These are phyloP conservation scores for Amphimallon solstitiale DNA, from an alignment of 2,888 invertebrate species.

Conservation along the genomic window DNA sequence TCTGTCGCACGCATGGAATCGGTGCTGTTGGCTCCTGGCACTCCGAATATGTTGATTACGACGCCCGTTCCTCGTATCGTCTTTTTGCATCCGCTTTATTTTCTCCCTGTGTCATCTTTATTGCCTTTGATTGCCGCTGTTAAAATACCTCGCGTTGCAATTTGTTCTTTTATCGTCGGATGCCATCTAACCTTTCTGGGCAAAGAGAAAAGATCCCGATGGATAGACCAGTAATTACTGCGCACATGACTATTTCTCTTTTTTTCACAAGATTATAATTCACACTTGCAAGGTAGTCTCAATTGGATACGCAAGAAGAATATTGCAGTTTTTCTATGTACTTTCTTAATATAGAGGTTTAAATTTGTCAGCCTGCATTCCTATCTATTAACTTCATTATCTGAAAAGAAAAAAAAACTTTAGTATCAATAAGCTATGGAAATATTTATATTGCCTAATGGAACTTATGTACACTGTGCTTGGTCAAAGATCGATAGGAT, in stretches of 20 bases:
- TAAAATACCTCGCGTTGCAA: conserved; percentile 28
- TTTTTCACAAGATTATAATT: not conserved
- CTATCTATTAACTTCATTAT: too few species aligned
- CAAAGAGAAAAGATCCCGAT: not conserved
- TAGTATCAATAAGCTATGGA: too few species aligned
- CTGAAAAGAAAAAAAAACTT: too few species aligned
- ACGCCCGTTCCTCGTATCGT: not conserved
- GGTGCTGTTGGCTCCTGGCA: not conserved
- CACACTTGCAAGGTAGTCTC: too few species aligned
- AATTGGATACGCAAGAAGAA: too few species aligned
- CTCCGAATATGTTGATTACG: conserved; percentile 35
- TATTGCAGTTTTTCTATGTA: too few species aligned
- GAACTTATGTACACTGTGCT: too few species aligned
- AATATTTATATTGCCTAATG: too few species aligned
- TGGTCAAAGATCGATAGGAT: too few species aligned
- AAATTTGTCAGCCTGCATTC: too few species aligned
- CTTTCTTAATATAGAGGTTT: too few species aligned
- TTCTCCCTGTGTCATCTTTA: conserved; percentile 37
- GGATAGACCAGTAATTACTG: conserved; percentile 21
- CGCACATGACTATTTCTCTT: not conserved
- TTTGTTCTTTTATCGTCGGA: conserved; percentile 35
- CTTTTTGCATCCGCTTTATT: conserved; percentile 26
- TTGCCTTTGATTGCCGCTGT: conserved; percentile 38
- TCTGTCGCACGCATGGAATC: not conserved
- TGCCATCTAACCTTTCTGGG: conserved; percentile 32